Conservation (phyloP, 2,113 vertebrate genomes). For the Brachypodius melanocephalos region DNA sequence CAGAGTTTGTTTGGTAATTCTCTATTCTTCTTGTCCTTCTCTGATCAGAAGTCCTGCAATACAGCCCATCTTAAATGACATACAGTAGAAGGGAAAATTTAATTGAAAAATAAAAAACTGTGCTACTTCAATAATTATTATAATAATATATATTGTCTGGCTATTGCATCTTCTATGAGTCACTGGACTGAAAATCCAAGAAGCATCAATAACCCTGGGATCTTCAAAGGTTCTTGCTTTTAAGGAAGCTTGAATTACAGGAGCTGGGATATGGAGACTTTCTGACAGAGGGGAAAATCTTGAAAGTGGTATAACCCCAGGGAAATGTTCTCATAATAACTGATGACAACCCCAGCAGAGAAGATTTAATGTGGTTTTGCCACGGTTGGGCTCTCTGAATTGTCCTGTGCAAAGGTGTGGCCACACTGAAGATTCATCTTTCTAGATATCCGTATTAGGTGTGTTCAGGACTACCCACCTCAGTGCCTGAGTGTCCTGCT, state of each 20-base stretch:
- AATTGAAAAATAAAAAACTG: neutral
- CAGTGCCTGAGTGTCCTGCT: neutral
- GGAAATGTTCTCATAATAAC: neutral
- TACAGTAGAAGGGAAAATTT: neutral
- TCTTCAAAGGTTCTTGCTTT: neutral
- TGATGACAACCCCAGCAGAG: neutral
- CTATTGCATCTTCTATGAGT: neutral
- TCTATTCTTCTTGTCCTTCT: neutral
- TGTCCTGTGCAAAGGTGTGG: neutral
- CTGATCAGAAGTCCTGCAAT: neutral
- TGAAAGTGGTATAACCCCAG: neutral
- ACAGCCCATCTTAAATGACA: neutral
- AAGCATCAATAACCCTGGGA: neutral
- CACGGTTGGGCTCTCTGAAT: neutral
- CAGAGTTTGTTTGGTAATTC: neutral
- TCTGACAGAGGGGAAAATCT: neutral
- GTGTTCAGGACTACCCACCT: rapidly evolving
- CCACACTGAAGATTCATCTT: neutral
- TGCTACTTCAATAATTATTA: neutral
- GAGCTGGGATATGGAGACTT: neutral
- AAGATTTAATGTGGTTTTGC: neutral
- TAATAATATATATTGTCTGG: neutral
- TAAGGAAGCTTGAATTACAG: neutral
- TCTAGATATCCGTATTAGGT: neutral
- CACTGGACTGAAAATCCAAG: neutral